Percentiles rank a stretch among this genome's conserved stretches.
Evolutionary conservation across 2,888 invertebrate genomes (phyloP).

Genomic region (Erebia palarica): DNA sequence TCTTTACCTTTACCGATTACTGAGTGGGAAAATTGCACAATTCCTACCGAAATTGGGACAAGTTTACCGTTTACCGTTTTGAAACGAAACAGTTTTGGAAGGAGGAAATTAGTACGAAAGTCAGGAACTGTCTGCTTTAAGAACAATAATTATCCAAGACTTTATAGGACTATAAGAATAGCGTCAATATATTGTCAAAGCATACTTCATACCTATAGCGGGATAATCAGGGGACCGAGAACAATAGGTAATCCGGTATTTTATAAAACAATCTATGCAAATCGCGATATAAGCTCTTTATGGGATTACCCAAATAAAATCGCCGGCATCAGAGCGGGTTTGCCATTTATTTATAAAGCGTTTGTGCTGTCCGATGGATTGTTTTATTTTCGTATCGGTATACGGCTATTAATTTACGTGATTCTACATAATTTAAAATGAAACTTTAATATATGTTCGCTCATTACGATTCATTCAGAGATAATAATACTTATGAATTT

Average conservation of each 20-base stretch:
- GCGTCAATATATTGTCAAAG: not conserved
- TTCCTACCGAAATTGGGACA: too few relatives aligned
- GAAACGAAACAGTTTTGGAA: too few relatives aligned
- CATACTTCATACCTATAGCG: not conserved
- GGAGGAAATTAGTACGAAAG: too few relatives aligned
- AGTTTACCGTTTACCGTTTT: too few relatives aligned
- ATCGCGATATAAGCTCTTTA: conserved; percentile 9
- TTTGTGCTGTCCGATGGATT: not conserved
- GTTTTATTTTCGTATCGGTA: conserved; percentile 5
- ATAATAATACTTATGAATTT: not conserved
- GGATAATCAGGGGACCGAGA: not conserved
- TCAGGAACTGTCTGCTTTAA: too few relatives aligned
- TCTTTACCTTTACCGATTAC: too few relatives aligned
- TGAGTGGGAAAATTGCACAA: too few relatives aligned
- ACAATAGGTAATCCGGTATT: not conserved
- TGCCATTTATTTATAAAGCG: conserved; percentile 9
- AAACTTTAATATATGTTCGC: not conserved
- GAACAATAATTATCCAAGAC: too few relatives aligned
- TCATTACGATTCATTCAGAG: conserved; percentile 2
- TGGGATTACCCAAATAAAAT: conserved; percentile 13
- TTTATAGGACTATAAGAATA: too few relatives aligned
- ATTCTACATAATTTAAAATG: conserved; percentile 6
- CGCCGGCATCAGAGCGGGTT: not conserved
- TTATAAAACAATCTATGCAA: conserved; percentile 12
- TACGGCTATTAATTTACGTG: conserved; percentile 4